phyloP scores from a whole-genome alignment of 2,797 vertebrate species.

The Brachyrhaphis roseni region DNA sequence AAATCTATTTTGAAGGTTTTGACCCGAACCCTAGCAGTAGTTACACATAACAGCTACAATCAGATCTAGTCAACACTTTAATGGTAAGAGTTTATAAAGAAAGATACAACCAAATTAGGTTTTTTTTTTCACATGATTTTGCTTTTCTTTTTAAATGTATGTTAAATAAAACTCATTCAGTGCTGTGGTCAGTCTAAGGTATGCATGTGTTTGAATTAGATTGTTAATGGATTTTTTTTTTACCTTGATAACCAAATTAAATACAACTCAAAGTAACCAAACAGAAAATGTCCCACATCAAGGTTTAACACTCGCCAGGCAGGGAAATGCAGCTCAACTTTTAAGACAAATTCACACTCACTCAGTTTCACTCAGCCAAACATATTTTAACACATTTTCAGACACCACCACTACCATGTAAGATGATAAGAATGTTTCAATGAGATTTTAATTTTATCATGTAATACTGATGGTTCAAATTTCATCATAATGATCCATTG shows the following conservation, averaged over 20 bases:
- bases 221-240: background rate
- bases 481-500: background rate
- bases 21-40: background rate
- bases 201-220: background rate
- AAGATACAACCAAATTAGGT: background rate
- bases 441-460: background rate
- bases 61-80: background rate
- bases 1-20: background rate
- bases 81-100: background rate
- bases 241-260: no score
- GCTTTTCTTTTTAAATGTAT: background rate
- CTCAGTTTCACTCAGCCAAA: no score
- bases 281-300: background rate
- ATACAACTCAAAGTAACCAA: background rate
- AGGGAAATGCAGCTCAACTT: no score
- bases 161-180: background rate
- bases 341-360: no score
- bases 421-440: no score
- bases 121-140: background rate
- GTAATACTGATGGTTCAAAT: background rate
- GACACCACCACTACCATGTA: no score
- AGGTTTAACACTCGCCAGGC: background rate
- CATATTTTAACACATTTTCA: no score
- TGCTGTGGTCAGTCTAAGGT: background rate
- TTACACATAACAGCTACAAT: no score